Conservation (phyloP, 2,113 vertebrate genomes). For the Corvus moneduloides region DNA sequence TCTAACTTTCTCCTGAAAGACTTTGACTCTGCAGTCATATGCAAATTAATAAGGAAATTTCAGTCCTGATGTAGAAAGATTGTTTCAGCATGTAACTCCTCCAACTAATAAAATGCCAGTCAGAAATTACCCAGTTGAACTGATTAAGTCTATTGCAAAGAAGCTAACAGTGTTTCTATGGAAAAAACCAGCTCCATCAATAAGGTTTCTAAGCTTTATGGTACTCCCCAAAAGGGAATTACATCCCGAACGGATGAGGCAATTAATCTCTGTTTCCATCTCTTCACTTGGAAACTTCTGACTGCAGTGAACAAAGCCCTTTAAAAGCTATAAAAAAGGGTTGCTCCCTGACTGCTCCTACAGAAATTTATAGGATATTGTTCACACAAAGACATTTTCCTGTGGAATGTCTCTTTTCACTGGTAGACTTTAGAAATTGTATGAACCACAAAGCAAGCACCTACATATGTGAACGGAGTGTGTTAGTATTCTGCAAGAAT, state of each 20-base stretch:
- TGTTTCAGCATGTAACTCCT: not conserved
- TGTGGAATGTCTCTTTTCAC: not conserved
- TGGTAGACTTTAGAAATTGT: not conserved
- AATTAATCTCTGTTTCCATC: conserved; percentile 16
- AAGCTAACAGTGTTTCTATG: not conserved
- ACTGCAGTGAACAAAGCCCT: not conserved
- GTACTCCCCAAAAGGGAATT: not conserved
- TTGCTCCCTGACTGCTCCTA: not conserved
- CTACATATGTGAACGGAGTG: not conserved
- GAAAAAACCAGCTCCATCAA: conserved; percentile 1
- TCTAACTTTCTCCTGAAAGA: not conserved
- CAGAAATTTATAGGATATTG: conserved; percentile 1
- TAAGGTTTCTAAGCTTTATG: not conserved
- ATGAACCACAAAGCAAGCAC: not conserved
- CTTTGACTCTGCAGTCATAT: not conserved
- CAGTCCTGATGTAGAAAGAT: not conserved
- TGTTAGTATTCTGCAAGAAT: not conserved
- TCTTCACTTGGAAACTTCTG: not conserved
- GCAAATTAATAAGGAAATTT: not conserved
- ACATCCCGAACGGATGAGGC: not conserved
- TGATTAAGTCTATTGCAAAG: not conserved
- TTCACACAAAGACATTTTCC: not conserved
- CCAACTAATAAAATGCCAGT: not conserved
- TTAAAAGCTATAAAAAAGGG: conserved; percentile 19
- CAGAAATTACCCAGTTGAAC: not conserved